A percentile compares a stretch with the other conserved stretches of the same genome.
Conservation (phyloP, 2,113 vertebrate genomes). For the Onychostruthus taczanowskii region DNA sequence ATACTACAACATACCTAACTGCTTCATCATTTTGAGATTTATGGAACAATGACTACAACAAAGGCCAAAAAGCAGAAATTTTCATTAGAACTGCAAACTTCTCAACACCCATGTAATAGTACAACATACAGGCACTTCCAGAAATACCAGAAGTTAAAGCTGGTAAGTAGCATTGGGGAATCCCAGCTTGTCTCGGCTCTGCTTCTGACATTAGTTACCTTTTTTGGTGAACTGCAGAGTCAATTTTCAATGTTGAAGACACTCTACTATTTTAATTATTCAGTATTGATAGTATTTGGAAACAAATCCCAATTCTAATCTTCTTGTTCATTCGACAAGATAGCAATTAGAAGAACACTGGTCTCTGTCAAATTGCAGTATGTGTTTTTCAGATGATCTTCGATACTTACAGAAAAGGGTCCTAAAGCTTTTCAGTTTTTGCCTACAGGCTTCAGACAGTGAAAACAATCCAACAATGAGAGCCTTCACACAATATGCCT, state of each 20-base stretch:
- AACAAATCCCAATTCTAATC: not conserved
- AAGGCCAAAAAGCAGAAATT: not conserved
- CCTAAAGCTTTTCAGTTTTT: not conserved
- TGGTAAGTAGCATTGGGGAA: conserved; percentile 54
- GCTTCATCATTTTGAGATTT: not conserved
- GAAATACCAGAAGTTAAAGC: conserved; percentile 57
- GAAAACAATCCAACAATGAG: not conserved
- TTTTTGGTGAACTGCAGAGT: conserved; percentile 3
- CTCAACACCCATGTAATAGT: not conserved
- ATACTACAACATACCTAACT: not conserved
- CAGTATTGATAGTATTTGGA: not conserved
- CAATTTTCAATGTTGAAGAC: conserved; percentile 11
- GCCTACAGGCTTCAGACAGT: not conserved
- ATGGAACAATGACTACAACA: not conserved
- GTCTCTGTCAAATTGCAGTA: not conserved
- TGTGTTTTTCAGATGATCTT: not conserved
- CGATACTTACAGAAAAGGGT: accelerated
- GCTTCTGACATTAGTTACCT: conserved; percentile 26
- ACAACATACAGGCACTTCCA: conserved; percentile 39
- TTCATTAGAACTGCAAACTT: not conserved
- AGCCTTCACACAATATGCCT: not conserved
- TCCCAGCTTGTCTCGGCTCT: conserved; percentile 21
- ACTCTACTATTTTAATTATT: not conserved
- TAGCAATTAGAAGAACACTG: not conserved
- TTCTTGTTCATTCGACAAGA: not conserved